phyloP scores from a whole-genome alignment of 2,113 vertebrate genomes.

The Geococcyx californianus region DNA sequence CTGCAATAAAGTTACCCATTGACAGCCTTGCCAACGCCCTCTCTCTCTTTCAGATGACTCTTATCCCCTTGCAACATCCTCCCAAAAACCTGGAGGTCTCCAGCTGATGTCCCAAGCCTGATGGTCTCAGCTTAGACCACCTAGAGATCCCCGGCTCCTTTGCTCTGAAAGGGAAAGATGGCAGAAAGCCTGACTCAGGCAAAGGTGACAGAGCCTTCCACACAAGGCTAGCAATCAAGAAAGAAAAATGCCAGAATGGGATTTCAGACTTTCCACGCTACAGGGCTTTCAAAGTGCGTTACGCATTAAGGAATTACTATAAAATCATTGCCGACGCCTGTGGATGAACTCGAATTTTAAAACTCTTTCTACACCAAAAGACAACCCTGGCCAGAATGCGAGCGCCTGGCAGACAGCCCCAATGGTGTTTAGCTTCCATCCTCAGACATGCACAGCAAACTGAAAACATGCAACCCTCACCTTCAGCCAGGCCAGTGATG shows the following conservation, averaged over 20 bases:
- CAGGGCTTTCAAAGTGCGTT: not conserved
- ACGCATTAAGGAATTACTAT: constrained; percentile 28
- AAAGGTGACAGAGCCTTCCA: constrained; percentile 8
- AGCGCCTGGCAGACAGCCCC: constrained; percentile 29
- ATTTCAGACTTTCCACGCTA: constrained; percentile 58
- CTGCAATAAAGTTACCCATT: constrained; percentile 45
- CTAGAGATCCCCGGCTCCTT: not conserved
- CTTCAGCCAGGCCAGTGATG: not conserved
- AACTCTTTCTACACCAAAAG: constrained; percentile 14
- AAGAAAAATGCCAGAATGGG: constrained; percentile 26
- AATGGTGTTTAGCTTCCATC: constrained; percentile 12
- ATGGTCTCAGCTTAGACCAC: not conserved
- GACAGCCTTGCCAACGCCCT: constrained; percentile 35
- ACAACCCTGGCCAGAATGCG: not conserved
- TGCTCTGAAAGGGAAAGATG: not conserved
- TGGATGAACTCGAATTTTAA: not conserved
- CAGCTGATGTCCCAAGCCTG: not conserved
- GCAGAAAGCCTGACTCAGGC: not conserved
- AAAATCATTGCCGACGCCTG: constrained; percentile 4
- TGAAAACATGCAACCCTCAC: constrained; percentile 31
- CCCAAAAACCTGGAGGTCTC: not conserved
- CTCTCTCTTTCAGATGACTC: not conserved
- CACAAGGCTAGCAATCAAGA: constrained; percentile 20
- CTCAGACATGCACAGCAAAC: not conserved
- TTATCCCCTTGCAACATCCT: not conserved